phyloP scores from a whole-genome alignment of 2,888 invertebrate genomes.

The Chymomyza fuscimana region DNA sequence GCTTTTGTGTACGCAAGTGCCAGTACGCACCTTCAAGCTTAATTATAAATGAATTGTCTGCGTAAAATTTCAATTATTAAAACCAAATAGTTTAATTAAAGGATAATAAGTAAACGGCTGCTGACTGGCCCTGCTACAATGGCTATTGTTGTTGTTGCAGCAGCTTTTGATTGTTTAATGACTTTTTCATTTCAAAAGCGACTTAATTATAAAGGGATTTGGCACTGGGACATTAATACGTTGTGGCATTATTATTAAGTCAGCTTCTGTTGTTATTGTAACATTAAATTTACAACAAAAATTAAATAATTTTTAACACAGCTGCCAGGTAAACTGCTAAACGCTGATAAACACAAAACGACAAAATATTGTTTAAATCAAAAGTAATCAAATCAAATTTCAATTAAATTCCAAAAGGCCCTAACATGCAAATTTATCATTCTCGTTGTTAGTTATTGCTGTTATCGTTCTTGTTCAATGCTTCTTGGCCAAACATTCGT shows the following conservation, averaged over 20 bases:
- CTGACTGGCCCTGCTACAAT: background rate
- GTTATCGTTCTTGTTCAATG: constrained; percentile 3
- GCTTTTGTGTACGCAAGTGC: background rate
- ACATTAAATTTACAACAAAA: background rate
- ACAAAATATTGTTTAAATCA: constrained; percentile 30
- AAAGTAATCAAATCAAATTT: constrained; percentile 72
- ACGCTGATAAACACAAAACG: background rate
- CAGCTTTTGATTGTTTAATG: constrained; percentile 49
- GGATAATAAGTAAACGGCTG: background rate
- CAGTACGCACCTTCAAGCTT: constrained; percentile 24
- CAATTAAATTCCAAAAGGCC: constrained; percentile 45
- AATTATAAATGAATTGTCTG: constrained; percentile 69
- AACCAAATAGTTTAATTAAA: constrained; percentile 70
- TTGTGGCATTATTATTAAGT: constrained; percentile 40
- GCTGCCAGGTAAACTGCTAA: background rate
- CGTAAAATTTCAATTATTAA: constrained; percentile 64
- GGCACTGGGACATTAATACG: constrained; percentile 19
- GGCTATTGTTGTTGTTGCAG: background rate
- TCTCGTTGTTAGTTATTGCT: constrained; percentile 9
- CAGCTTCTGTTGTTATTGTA: constrained; percentile 8
- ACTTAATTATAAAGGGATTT: constrained; percentile 66
- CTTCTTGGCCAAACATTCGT: constrained; percentile 23
- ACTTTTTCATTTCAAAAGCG: constrained; percentile 38
- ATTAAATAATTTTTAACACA: background rate
- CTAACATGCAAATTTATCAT: background rate